Evolutionary conservation across 2,113 vertebrate species (phyloP), one percentile per base, ranked within the genome.

Genomic region (Eidolon helvum): DNA sequence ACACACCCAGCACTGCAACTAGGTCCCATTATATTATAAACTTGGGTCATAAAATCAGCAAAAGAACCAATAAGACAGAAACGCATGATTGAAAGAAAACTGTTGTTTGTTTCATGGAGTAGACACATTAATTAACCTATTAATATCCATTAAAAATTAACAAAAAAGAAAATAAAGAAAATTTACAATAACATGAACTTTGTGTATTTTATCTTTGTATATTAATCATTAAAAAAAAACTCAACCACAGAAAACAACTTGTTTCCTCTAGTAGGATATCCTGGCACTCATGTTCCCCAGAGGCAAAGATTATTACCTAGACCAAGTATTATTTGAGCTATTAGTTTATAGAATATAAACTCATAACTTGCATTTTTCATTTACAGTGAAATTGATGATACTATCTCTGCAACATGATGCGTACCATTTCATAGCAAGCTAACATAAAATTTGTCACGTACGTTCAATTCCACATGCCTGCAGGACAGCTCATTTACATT

Each of bases 311-410:
- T 86, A 97, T 96, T 96, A 91, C 88, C 92, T 96, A 82, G 66
- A 82, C 91, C 26, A 89, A 95, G 40, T 77, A 97, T 77, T 94
- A 88, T 2, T 0, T 30, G 7, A 97, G 92, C 93, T 97, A 95
- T 96, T 97, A 88, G 53, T 97, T 74, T 91, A 82, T n/a, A 95
- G 38, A 91, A 92, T 66, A 95, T 79, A 96, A 98, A 96, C 28
- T 91, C 82, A 91, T 24, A 28, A 97, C 93, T 98, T 95, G 24
- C 90, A 97, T 69, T 98, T 97, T 89, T 80, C 66, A 69, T 87
- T 96, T 95, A 94, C 75, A 92, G 96, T 93, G 89, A 96, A 97
- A 97, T 48, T 94, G 95, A 97, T 95, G 91, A 96, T 89, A 95
- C 68, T 74, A 89, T 92, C 93, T 95, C 78, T 15, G 19, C 96